Evolutionary conservation across 1,140 invertebrate genomes (phyloP), one percentile per base, ranked within the genome.

Genomic region (Drosophila biarmipes): DNA sequence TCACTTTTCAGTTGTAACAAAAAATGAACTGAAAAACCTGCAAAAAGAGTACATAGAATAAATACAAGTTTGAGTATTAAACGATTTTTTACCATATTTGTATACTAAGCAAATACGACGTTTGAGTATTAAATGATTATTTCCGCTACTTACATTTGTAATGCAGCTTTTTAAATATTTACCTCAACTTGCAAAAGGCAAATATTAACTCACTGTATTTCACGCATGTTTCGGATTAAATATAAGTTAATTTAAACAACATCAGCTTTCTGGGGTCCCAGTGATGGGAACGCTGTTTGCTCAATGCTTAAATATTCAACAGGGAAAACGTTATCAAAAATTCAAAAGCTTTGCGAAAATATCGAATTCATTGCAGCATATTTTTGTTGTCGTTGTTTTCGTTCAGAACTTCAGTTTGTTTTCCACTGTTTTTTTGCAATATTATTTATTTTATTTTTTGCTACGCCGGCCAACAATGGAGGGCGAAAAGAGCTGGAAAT

Each of bases 291-390:
- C 31, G 37, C n/a, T 75, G 63, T 59, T 76, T 76, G 63, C 27
- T 64, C 24, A 19, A 62, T 66, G 37, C 40, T 76, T 76, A 76
- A 75, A 75, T 64, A 75, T 84, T 52, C 45, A 46, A 40, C 59
- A 64, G 64, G 63, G 46, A 67, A 81, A 75, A 42, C 37, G 55
- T 51, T 38, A 87, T 87, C 72, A 86, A 67, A 75, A 67, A 86
- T 86, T 61, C 69, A 87, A 68, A 54, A 63, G 74, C 52, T 46
- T 63, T 38, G 56, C 17, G 61, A 68, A 78, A 63, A 63, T 74
- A 54, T 78, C 51, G 48, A 84, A 72, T 64, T 59, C 63, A 56
- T 69, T 38, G 66, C 63, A 17, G 34, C 24, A 69, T 45, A 72
- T 72, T 72, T 66, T 56, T 62, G 40, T 54, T 69, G 49, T 34